Conservation (phyloP, 2,113 vertebrate genomes). For the Phainopepla nitens region DNA sequence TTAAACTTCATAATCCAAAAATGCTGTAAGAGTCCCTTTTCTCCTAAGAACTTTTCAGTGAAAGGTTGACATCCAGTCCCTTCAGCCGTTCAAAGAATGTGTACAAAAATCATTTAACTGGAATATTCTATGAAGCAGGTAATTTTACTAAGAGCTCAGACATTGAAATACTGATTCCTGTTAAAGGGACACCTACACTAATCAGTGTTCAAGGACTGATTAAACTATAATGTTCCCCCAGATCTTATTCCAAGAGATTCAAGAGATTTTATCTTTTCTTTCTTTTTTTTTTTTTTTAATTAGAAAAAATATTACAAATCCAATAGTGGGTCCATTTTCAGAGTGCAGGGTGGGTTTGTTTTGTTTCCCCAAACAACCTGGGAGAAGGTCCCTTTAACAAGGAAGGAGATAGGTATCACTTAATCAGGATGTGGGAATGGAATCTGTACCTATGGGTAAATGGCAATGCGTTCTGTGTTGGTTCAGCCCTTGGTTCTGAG, state of each 20-base stretch:
- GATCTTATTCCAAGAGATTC: not conserved
- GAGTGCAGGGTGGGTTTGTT: not conserved
- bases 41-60: not conserved
- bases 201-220: not conserved
- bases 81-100: not conserved
- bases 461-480: constrained; percentile 87
- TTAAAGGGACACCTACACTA: constrained; percentile 31
- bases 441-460: constrained; percentile 92
- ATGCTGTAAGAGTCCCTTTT: not conserved
- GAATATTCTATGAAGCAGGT: constrained; percentile 1
- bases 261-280: not conserved
- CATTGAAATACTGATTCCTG: not conserved
- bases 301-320: not conserved
- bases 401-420: constrained; percentile 53
- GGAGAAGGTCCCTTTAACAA: constrained; percentile 44
- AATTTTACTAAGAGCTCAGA: constrained; percentile 13
- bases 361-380: not conserved
- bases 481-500: constrained; percentile 83
- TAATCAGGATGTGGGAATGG: constrained; percentile 73
- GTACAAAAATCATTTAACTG: not conserved
- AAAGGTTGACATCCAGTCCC: not conserved
- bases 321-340: not conserved
- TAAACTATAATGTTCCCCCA: not conserved
- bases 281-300: not conserved
- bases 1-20: not conserved